phyloP scores from a whole-genome alignment of 1,140 invertebrate species.

The Semibalanus balanoides region DNA sequence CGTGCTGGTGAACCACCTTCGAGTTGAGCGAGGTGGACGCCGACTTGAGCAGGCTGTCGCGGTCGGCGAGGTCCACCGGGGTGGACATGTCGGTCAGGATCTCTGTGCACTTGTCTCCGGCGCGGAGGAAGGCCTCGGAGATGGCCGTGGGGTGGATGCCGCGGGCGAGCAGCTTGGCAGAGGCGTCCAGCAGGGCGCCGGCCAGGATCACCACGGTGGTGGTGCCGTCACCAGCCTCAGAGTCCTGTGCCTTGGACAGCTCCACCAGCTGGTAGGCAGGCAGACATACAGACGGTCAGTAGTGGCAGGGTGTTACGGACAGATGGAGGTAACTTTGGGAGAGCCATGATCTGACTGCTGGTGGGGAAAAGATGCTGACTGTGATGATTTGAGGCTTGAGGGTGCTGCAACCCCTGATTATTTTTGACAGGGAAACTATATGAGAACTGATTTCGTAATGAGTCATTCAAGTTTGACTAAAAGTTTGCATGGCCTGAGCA shows the following conservation, averaged over 20 bases:
- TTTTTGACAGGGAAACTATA: too few relatives aligned
- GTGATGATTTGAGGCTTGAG: too few relatives aligned
- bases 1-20: constrained; percentile 94
- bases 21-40: constrained; percentile 96
- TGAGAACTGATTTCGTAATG: too few relatives aligned
- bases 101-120: constrained; percentile 66
- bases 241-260: constrained; percentile 94
- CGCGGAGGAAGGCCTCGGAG: constrained; percentile 90
- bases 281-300: constrained; percentile 34
- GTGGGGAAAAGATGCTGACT: too few relatives aligned
- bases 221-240: constrained; percentile 98
- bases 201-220: constrained; percentile 38
- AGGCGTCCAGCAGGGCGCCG: constrained; percentile 85
- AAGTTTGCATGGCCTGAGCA: too few relatives aligned
- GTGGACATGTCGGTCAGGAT: constrained; percentile 74
- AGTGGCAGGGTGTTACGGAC: too few relatives aligned
- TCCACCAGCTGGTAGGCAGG: constrained; percentile 59
- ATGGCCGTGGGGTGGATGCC: constrained; percentile 97
- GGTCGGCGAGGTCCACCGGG: constrained; percentile 73
- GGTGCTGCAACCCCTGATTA: too few relatives aligned
- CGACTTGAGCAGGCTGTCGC: constrained; percentile 76
- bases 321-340: too few relatives aligned
- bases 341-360: too few relatives aligned
- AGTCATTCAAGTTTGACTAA: too few relatives aligned
- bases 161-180: constrained; percentile 77